Evolutionary conservation across 2,113 vertebrate genomes (phyloP).

Genomic region (Falcunculus frontatus): DNA sequence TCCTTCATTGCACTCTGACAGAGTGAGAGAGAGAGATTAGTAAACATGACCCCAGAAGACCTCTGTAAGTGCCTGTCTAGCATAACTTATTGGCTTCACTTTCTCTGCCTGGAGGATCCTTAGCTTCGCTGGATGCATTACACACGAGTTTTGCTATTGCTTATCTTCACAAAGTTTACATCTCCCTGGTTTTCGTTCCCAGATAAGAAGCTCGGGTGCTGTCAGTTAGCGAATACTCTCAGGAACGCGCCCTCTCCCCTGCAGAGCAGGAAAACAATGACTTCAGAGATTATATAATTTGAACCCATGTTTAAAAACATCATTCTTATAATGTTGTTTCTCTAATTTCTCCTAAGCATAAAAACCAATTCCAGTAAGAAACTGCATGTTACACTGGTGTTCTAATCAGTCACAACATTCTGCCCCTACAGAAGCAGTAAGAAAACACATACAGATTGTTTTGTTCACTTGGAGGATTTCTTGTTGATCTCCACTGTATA

Average conservation of each 20-base stretch:
- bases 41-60: conserved; percentile 66
- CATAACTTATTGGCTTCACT: conserved; percentile 64
- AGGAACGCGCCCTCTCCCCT: not conserved
- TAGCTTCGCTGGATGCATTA: conserved; percentile 6
- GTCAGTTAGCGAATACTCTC: not conserved
- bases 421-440: conserved; percentile 34
- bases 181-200: not conserved
- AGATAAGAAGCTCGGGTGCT: not conserved
- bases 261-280: not conserved
- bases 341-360: not conserved
- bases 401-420: conserved; percentile 4
- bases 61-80: conserved; percentile 59
- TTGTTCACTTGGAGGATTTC: conserved; percentile 48
- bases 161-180: conserved; percentile 47
- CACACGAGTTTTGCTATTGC: not conserved
- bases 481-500: conserved; percentile 62
- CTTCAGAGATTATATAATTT: not conserved
- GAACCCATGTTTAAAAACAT: not conserved
- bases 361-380: not conserved
- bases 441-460: conserved; percentile 49
- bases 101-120: conserved; percentile 32
- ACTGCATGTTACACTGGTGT: not conserved
- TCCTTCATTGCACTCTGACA: conserved; percentile 35
- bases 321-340: not conserved
- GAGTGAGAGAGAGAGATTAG: conserved; percentile 58